Evolutionary conservation across 2,888 invertebrate species (phyloP).

Genomic region (Ferrisia virgata): DNA sequence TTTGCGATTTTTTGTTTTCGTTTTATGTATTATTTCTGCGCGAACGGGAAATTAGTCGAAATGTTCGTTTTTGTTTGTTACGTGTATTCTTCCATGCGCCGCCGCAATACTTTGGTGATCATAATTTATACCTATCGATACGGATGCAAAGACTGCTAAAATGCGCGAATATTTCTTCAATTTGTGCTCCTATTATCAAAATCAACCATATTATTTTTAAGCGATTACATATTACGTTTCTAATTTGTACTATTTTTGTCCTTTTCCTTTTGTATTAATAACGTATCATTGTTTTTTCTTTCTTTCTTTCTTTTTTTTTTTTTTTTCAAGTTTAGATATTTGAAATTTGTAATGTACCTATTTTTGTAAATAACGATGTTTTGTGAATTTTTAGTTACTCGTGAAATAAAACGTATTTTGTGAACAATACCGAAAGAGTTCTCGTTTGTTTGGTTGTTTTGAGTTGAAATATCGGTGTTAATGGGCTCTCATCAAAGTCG

Average conservation of each 20-base stretch:
- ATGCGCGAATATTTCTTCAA: background rate
- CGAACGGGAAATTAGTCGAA: background rate
- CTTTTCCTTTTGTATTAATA: background rate
- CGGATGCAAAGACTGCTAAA: slow-evolving; percentile 16
- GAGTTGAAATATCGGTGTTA: background rate
- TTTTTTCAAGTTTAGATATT: slow-evolving; percentile 39
- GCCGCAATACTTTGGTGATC: background rate
- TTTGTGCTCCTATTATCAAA: slow-evolving; percentile 22
- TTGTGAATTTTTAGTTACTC: slow-evolving; percentile 45
- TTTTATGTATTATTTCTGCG: background rate
- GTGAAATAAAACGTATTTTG: slow-evolving; percentile 38
- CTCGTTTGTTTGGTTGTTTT: background rate
- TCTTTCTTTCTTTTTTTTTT: too few relatives aligned
- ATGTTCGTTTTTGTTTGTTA: background rate
- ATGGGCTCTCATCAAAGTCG: too few relatives aligned
- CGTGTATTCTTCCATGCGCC: background rate
- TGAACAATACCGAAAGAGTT: slow-evolving; percentile 18
- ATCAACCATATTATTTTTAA: slow-evolving; percentile 12
- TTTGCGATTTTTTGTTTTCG: background rate
- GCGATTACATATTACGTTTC: slow-evolving; percentile 9
- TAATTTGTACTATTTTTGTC: slow-evolving; percentile 1
- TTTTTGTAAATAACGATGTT: slow-evolving; percentile 43
- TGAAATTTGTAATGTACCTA: slow-evolving; percentile 18
- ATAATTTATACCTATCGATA: background rate
- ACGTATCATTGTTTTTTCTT: slow-evolving; percentile 29